Conservation (phyloP, 2,888 invertebrate genomes). For the Stomorhina lunata region DNA sequence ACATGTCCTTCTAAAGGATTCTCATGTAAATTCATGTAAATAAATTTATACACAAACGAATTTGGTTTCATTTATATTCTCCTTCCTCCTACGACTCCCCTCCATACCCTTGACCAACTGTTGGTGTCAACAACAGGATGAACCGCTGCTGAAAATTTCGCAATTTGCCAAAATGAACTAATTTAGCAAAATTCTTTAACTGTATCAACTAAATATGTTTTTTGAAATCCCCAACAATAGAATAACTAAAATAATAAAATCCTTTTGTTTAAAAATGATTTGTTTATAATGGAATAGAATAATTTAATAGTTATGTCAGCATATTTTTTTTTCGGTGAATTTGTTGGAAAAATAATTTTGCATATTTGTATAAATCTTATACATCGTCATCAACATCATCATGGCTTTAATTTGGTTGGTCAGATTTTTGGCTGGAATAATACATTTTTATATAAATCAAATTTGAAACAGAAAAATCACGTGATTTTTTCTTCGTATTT, state of each 20-base stretch:
- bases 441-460: slow-evolving; percentile 42
- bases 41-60: slow-evolving; percentile 50
- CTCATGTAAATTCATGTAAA: slow-evolving; percentile 50
- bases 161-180: slow-evolving; percentile 11
- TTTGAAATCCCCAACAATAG: slow-evolving; percentile 11
- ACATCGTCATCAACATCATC: too few species aligned
- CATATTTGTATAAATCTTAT: slow-evolving; percentile 60
- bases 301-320: slow-evolving; percentile 54
- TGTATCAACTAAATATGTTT: neutral
- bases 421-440: slow-evolving; percentile 55
- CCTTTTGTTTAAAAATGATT: neutral
- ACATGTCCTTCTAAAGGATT: slow-evolving; percentile 26
- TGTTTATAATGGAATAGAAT: slow-evolving; percentile 8
- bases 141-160: too few species aligned
- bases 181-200: slow-evolving; percentile 7
- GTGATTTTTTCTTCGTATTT: neutral
- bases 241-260: neutral
- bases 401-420: slow-evolving; percentile 60
- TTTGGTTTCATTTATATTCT: neutral
- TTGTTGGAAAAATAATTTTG: neutral
- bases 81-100: neutral
- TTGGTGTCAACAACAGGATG: too few species aligned
- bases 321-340: neutral
- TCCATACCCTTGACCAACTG: too few species aligned
- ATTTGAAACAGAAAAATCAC: neutral